Evolutionary conservation across 2,888 invertebrate species (phyloP).

Genomic region (Pemphredon lugubris): DNA sequence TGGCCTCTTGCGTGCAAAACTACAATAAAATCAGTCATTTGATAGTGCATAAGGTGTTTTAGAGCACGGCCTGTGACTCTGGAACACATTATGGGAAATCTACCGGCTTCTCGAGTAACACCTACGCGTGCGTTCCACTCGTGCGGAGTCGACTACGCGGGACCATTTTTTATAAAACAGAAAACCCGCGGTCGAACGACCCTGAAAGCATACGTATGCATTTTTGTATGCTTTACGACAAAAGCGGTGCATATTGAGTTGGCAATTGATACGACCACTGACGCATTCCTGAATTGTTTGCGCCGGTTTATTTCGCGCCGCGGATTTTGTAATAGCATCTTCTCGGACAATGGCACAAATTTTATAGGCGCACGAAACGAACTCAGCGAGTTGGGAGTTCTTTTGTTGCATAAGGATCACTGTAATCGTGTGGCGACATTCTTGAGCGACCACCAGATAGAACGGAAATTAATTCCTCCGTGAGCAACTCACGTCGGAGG

Average conservation of each 20-base stretch:
- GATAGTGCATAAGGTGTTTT: background rate
- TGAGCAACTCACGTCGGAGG: background rate
- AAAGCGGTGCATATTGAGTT: no score
- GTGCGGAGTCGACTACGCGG: background rate
- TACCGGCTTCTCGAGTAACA: background rate
- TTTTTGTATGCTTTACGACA: constrained; percentile 4
- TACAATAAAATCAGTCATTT: no score
- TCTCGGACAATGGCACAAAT: constrained; percentile 5
- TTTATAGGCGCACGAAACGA: constrained; percentile 8
- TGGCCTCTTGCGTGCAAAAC: no score
- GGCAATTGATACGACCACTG: background rate
- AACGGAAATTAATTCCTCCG: no score
- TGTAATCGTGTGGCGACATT: background rate
- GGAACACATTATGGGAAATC: background rate
- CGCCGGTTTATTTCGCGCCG: background rate
- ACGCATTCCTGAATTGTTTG: background rate
- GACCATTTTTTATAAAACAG: constrained; percentile 3
- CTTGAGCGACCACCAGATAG: background rate
- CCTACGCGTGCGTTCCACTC: no score
- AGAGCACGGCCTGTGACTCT: background rate
- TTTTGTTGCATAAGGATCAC: no score
- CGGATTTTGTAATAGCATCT: background rate
- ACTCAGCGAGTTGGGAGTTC: background rate
- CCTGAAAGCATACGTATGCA: background rate
- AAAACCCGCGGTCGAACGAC: no score